Base-by-base conservation (phyloP, 2,113 vertebrate genomes). In the Centropus unirufus region DNA sequence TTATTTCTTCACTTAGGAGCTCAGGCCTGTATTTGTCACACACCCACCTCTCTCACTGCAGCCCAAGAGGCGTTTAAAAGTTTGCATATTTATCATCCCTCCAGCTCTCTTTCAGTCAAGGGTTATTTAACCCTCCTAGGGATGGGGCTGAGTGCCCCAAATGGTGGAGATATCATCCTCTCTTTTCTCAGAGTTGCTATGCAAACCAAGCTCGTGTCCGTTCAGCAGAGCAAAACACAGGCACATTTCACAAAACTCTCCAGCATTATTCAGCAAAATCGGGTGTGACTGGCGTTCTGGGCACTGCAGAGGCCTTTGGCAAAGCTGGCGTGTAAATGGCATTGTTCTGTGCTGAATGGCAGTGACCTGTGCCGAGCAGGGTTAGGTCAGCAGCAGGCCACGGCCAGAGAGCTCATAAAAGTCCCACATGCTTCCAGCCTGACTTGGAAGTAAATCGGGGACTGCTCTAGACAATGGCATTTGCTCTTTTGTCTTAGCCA, bases 381-480 rank as follows among this genome's bases (percentile, higher is more conserved):
- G 76, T 58, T 24, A 69, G 97, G 91, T 86, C 94, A 95, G 81
- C 9, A 0, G 70, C 85, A 34, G 96, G 94, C 91, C 94, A 69
- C 69, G 66, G 47, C 30, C 4, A 40, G 40, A 5, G 87, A 51
- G 84, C 89, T 81, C 93, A 2, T 73, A 30, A 84, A 40, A 34
- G 85, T 83, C 51, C 90, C 86, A 67, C 92, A 70, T 61, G 74
- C 83, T 86, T 62, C 54, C 7, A 32, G 83, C 69, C 88, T 64
- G 88, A 89, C 86, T 67, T 24, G 30, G 78, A 9, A 86, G 21
- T 14, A 19, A 59, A 42, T 47, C 8, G 16, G 40, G 12, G 55
- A 32, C 12, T 29, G 76, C 72, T 87, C 32, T n/a, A 51, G 14
- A 77, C 93, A 83, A 42, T 75, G 82, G 79, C 66, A 24, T 87